These are phyloP conservation scores for Myrmecophaga tridactyla DNA, from an alignment of 2,113 vertebrate species.

Conservation along the genomic window DNA sequence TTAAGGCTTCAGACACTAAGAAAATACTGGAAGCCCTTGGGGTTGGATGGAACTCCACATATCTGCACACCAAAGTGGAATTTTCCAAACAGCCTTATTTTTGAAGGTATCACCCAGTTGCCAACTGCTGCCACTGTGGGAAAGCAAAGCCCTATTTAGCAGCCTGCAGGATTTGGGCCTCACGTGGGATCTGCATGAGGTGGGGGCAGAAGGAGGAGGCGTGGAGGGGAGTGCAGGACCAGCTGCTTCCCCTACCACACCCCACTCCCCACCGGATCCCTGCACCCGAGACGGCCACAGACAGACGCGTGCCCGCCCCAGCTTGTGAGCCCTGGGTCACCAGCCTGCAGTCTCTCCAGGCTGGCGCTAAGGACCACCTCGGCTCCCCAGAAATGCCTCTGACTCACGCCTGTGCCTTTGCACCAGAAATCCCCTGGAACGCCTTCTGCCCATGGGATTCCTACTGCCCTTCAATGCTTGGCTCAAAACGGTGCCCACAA, in stretches of 20 bases:
- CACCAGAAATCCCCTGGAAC: background rate
- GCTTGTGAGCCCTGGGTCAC: fast-evolving
- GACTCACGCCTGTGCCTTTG: background rate
- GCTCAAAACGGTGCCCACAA: background rate
- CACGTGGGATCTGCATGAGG: background rate
- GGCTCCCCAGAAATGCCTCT: background rate
- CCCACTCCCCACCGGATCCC: too few species aligned
- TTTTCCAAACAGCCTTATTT: constrained; percentile 48
- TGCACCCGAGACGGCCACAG: background rate
- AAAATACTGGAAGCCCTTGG: background rate
- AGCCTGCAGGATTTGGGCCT: background rate
- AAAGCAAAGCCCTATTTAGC: background rate
- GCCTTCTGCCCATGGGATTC: background rate
- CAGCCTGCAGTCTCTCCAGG: background rate
- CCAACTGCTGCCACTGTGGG: background rate
- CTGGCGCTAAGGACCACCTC: background rate
- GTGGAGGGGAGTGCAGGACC: background rate
- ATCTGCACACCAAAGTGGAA: background rate
- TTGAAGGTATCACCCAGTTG: background rate
- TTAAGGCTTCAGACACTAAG: background rate
- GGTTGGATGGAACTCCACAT: background rate
- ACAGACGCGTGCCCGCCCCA: fast-evolving
- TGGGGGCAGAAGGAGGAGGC: background rate
- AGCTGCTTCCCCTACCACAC: fast-evolving
- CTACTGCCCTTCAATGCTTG: background rate